Evolutionary conservation across 2,888 invertebrate species (phyloP), one percentile per base, ranked within the genome.

Genomic region (Fragum sueziense): DNA sequence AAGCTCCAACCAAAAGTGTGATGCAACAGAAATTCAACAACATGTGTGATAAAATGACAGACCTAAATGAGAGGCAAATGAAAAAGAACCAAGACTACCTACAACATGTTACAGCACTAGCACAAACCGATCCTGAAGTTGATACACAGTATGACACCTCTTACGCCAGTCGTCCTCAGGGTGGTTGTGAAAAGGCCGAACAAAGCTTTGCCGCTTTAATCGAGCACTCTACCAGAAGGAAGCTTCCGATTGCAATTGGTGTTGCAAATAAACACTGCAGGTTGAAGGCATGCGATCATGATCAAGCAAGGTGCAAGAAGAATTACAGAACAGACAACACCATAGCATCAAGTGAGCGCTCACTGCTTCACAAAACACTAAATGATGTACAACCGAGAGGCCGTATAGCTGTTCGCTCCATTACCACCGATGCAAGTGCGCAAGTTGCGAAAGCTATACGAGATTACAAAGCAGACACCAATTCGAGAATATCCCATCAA

Each of bases 181-280:
- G 70, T 70, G 54, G 70, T 22, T 33, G 70, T 54, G 54, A 70
- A 33, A 70, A 70, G 70, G 70, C 70, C 9, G 33, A 70, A 70
- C 70, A 70, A 41, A 51, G 69, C 67, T 67, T 37, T 67, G 67
- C 67, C 14, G 41, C 41, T 20, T 11, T 41, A 41, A 67, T 41
- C 37, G 52, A 69, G 29, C 69, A 69, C 22, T 51, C 52, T 6
- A 51, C 69, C 20, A 52, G 25, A 20, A 52, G 69, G 29, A 52
- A 52, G 14, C 69, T 52, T 14, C 51, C 52, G 17, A 51, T 52
- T 29, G 51, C 51, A 69, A 22, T 41, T 69, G 51, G 29, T 52
- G 17, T 69, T 17, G 52, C 52, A 20, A 51, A 69, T 41, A 69
- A 20, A 17, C 52, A 52, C 31, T 52, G 69, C 20, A 69, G 17